These are phyloP conservation scores for Nesoenas mayeri DNA, from an alignment of 2,113 vertebrate genomes.

Conservation along the genomic window DNA sequence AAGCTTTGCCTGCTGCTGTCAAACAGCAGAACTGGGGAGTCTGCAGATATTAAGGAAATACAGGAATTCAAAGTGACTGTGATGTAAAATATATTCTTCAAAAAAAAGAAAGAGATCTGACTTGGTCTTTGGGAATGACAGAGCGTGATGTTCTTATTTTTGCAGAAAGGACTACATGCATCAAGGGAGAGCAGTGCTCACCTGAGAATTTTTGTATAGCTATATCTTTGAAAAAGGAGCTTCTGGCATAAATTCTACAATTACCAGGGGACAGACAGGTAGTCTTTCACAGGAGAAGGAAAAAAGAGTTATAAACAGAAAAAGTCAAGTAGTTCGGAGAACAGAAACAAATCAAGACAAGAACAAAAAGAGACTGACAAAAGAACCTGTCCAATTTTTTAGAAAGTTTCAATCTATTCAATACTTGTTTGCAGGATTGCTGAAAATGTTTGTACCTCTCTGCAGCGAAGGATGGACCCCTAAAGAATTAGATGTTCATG, in stretches of 20 bases:
- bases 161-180: conserved; percentile 10
- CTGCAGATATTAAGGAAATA: not conserved
- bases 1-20: not conserved
- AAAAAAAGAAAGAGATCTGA: not conserved
- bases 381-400: not conserved
- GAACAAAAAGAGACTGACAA: not conserved
- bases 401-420: not conserved
- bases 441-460: not conserved
- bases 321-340: conserved; percentile 2
- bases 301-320: not conserved
- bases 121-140: conserved; percentile 10
- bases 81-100: conserved; percentile 19
- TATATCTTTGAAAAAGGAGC: conserved; percentile 26
- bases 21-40: not conserved
- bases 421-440: not conserved
- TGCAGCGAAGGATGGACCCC: not conserved
- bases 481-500: not conserved
- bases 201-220: conserved; percentile 28
- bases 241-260: conserved; percentile 33
- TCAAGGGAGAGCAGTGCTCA: conserved; percentile 9
- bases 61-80: conserved; percentile 2
- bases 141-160: not conserved
- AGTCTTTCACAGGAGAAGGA: not conserved
- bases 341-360: not conserved
- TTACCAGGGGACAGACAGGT: conserved; percentile 4